These are phyloP conservation scores for Gymnarchus niloticus DNA, from an alignment of 2,113 vertebrate species.

Conservation along the genomic window DNA sequence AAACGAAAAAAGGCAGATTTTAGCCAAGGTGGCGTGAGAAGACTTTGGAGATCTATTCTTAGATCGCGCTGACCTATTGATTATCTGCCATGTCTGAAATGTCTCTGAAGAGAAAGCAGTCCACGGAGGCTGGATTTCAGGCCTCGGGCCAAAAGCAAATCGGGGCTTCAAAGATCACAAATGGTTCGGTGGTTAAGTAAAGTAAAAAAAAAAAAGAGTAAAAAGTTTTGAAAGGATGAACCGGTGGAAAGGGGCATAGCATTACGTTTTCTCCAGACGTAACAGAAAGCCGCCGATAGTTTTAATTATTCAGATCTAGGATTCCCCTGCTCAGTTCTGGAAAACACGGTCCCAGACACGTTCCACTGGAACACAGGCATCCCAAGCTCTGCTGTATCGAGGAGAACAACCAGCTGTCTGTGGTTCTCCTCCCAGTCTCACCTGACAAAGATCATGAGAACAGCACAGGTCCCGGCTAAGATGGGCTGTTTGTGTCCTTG, in stretches of 20 bases:
- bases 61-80: neutral
- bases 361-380: neutral
- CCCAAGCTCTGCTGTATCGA: neutral
- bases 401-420: neutral
- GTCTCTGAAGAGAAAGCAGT: neutral
- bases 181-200: neutral
- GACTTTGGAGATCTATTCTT: neutral
- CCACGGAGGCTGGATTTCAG: neutral
- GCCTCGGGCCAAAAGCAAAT: neutral
- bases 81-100: neutral
- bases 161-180: neutral
- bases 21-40: neutral
- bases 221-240: neutral
- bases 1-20: neutral
- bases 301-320: conserved; percentile 10
- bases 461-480: neutral
- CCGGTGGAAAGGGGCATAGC: neutral
- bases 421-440: neutral
- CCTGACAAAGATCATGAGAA: neutral
- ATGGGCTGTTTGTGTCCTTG: neutral
- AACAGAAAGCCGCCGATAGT: neutral
- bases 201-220: neutral
- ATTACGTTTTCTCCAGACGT: neutral
- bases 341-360: neutral
- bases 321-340: neutral